Evolutionary conservation across 2,113 vertebrate species (phyloP), one percentile per base, ranked within the genome.

Genomic region (Euleptes europaea): DNA sequence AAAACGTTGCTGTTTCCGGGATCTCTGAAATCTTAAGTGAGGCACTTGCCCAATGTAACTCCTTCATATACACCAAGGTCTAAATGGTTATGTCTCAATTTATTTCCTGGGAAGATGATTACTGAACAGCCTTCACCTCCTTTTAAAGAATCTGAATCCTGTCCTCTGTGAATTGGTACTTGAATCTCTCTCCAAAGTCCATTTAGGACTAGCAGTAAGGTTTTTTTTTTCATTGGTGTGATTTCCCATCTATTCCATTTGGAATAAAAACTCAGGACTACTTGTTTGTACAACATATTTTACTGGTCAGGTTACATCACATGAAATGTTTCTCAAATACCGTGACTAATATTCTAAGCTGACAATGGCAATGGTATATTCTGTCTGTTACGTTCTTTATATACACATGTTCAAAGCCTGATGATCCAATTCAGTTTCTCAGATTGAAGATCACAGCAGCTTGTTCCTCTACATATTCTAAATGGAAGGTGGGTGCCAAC

Each of bases 281-380:
- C 31, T 33, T 42, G 15, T 69, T 86, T 82, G 35, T 81, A 82
- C 44, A 75, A 57, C 60, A 75, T 21, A 42, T 80, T 86, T 86
- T 81, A 80, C 63, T 86, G 71, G 33, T 75, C 21, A 81, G 26
- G 2, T 80, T 66, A 51, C 26, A 3, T 33, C 47, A 57, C 38
- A 40, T 40, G 28, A 82, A 81, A 38, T 47, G 57, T 57, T 35
- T 23, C 33, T 14, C 23, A 57, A 69, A 72, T 67, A 69, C 33
- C 49, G 42, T 78, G 47, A 31, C 51, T 81, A 86, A 70, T 78
- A 33, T 75, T 31, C 35, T 81, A 74, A 65, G 11, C 47, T n/a
- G 76, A 69, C 31, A 66, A 21, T 38, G 51, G 72, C 67, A 54
- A 66, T 26, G 49, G 38, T 54, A 54, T 81, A 51, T 42, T 67